Percentiles rank a stretch among this genome's conserved stretches.
Evolutionary conservation across 2,113 vertebrate genomes (phyloP).

Genomic region (Phylloscopus whistleri): DNA sequence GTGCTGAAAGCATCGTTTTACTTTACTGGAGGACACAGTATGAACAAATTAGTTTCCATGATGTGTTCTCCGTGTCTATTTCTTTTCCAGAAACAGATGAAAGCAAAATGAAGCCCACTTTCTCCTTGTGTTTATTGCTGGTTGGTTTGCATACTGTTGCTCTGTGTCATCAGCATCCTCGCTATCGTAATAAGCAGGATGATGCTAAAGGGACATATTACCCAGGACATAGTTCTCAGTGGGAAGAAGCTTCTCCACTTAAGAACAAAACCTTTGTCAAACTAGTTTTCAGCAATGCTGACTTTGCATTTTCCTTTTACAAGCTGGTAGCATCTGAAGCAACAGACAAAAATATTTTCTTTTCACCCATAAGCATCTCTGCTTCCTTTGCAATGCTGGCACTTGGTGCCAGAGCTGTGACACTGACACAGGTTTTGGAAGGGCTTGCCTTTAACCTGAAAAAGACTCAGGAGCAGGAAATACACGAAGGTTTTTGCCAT

Average conservation of each 20-base stretch:
- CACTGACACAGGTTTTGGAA: constrained; percentile 78
- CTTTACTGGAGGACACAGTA: background rate
- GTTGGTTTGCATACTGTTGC: background rate
- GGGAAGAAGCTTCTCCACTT: background rate
- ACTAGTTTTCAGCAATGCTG: constrained; percentile 63
- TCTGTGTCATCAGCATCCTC: background rate
- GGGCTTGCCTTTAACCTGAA: constrained; percentile 72
- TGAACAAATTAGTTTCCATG: background rate
- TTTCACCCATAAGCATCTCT: constrained; percentile 85
- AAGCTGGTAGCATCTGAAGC: constrained; percentile 58
- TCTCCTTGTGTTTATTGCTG: constrained; percentile 39
- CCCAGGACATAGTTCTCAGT: background rate
- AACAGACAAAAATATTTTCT: constrained; percentile 77
- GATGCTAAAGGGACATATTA: background rate
- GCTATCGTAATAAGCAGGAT: background rate
- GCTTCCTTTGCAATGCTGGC: constrained; percentile 79
- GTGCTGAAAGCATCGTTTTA: background rate
- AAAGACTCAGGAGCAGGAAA: constrained; percentile 18
- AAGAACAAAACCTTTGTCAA: background rate
- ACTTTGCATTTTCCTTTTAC: constrained; percentile 83
- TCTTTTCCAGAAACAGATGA: constrained; percentile 30
- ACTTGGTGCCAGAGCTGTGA: constrained; percentile 72
- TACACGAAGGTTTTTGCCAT: constrained; percentile 73
- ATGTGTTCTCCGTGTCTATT: background rate
- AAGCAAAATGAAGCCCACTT: constrained; percentile 39